phyloP scores from a whole-genome alignment of 2,113 vertebrate species.

The Cynopterus brachyotis region DNA sequence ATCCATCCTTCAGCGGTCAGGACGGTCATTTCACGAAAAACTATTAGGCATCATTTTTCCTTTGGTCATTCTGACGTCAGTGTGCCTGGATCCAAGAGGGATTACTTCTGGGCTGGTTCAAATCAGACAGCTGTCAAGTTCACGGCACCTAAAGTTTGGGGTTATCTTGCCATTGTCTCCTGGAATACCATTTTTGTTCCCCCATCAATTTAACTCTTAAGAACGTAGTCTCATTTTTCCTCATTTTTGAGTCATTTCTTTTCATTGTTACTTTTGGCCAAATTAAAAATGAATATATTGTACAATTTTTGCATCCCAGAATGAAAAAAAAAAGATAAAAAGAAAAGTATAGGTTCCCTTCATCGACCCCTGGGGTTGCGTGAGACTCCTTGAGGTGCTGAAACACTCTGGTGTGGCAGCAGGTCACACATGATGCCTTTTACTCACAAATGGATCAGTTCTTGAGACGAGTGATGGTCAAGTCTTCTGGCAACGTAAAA shows the following conservation, averaged over 20 bases:
- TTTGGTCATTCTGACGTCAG: not conserved
- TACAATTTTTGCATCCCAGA: not conserved
- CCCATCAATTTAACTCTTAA: not conserved
- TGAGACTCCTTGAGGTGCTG: not conserved
- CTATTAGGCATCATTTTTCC: not conserved
- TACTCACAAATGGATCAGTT: not conserved
- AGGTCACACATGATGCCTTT: not conserved
- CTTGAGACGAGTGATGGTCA: not conserved
- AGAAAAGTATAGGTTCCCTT: not conserved
- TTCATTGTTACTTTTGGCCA: not conserved
- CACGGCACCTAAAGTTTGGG: not conserved
- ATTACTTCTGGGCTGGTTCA: not conserved
- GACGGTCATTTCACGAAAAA: not conserved
- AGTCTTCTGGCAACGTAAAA: slow-evolving; percentile 52
- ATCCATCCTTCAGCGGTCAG: not conserved
- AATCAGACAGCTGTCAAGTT: not conserved
- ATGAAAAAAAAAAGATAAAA: not conserved
- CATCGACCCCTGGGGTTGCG: not conserved
- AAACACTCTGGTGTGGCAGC: fast-evolving
- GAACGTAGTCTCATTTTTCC: not conserved
- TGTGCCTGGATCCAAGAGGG: not conserved
- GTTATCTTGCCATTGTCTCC: not conserved
- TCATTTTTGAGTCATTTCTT: not conserved
- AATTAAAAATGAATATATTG: not conserved
- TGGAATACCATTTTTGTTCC: not conserved